These are phyloP conservation scores for Sinohyriopsis cumingii DNA, from an alignment of 2,888 invertebrate genomes.

Conservation along the genomic window DNA sequence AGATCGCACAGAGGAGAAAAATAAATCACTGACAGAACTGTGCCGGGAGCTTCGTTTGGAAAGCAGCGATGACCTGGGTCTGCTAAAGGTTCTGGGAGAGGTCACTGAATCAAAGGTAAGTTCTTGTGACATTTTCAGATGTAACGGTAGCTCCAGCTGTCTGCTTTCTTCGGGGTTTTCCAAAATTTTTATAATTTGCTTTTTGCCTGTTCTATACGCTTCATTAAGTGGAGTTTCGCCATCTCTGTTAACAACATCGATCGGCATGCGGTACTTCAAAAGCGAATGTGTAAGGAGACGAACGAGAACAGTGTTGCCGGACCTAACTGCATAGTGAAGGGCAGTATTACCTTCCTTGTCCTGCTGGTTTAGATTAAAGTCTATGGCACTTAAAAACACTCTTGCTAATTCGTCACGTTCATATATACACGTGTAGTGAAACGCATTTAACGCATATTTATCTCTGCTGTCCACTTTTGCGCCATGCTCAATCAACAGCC, in stretches of 20 bases:
- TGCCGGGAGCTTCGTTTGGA: conserved; percentile 32
- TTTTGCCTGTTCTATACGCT: conserved; percentile 33
- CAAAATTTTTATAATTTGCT: conserved; percentile 38
- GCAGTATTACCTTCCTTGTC: conserved; percentile 68
- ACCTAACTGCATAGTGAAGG: conserved; percentile 64
- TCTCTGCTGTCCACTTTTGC: conserved; percentile 57
- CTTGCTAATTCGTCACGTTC: conserved; percentile 53
- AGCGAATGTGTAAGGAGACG: conserved; percentile 46
- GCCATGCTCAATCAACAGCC: conserved; percentile 67
- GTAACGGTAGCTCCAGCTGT: conserved; percentile 32
- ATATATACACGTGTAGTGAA: conserved; percentile 68
- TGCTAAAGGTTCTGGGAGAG: conserved; percentile 19
- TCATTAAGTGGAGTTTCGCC: conserved; percentile 45
- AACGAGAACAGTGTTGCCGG: conserved; percentile 53
- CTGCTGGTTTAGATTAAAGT: conserved; percentile 62
- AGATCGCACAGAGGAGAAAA: conserved; percentile 22
- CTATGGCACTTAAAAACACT: conserved; percentile 63
- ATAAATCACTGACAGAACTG: conserved; percentile 23
- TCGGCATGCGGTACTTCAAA: conserved; percentile 38
- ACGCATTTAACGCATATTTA: conserved; percentile 61
- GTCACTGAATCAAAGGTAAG: conserved; percentile 15
- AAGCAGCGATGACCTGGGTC: conserved; percentile 31
- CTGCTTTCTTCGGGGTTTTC: conserved; percentile 29
- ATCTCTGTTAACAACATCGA: conserved; percentile 41
- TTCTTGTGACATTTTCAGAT: conserved; percentile 22